These are phyloP conservation scores for Orchestia grillus DNA, from an alignment of 1,140 invertebrate species.

Conservation along the genomic window DNA sequence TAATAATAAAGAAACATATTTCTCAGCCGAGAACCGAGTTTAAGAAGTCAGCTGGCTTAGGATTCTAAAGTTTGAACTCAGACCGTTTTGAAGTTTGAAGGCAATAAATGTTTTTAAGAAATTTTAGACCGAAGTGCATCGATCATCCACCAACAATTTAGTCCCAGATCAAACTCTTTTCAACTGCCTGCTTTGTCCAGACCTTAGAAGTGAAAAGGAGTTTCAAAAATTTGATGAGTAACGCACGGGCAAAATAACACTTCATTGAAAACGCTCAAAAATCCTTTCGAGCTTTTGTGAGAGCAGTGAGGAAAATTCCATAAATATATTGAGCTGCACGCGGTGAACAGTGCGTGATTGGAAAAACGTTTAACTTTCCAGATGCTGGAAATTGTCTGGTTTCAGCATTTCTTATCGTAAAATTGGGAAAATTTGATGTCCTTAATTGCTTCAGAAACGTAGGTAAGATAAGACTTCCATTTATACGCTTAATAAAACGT, in stretches of 20 bases:
- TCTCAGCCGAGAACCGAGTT: too few species aligned
- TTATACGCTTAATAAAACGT: neutral
- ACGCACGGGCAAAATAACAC: neutral
- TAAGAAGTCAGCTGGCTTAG: neutral
- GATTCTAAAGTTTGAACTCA: neutral
- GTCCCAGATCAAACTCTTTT: neutral
- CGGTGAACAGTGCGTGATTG: neutral
- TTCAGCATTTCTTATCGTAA: neutral
- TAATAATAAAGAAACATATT: neutral
- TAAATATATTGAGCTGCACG: too few species aligned
- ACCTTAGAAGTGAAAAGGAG: neutral
- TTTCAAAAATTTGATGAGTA: neutral
- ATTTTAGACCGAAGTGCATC: neutral
- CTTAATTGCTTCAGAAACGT: neutral
- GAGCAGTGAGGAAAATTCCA: neutral
- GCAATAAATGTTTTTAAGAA: neutral
- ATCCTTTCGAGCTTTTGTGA: neutral
- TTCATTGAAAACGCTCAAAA: neutral
- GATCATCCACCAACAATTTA: neutral
- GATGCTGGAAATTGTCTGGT: neutral
- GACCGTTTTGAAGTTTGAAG: neutral
- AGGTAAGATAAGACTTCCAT: neutral
- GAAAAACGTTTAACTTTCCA: neutral
- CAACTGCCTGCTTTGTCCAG: neutral
- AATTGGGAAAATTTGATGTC: neutral